Conservation (phyloP, 2,797 vertebrate species). For the Galagoides demidoff region DNA sequence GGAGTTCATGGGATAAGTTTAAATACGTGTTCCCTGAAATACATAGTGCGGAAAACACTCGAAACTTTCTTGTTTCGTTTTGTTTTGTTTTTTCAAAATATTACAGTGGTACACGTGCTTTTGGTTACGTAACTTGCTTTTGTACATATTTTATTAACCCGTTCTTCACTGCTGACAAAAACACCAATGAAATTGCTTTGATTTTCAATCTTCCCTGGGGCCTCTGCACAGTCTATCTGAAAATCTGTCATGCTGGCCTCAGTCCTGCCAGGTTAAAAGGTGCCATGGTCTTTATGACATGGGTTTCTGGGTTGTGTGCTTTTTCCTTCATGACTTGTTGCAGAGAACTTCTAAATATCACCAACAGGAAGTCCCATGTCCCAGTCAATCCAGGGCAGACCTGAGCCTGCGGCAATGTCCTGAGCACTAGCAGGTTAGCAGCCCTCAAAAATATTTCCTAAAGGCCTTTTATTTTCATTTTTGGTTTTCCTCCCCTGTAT, state of each 20-base stretch:
- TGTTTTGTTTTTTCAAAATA: too few species aligned
- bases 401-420: background rate
- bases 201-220: background rate
- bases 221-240: background rate
- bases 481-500: background rate
- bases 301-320: too few species aligned
- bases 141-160: too few species aligned
- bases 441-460: background rate
- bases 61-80: background rate
- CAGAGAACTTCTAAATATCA: background rate
- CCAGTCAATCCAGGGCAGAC: background rate
- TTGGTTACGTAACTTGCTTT: too few species aligned
- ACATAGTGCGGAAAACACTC: background rate
- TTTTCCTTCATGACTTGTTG: background rate
- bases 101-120: too few species aligned
- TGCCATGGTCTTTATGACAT: background rate
- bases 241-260: background rate
- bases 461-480: background rate
- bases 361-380: accelerated
- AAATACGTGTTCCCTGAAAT: background rate
- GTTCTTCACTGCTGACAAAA: background rate
- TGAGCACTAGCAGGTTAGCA: background rate
- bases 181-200: background rate
- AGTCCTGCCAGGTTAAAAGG: background rate
- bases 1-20: background rate